phyloP scores from a whole-genome alignment of 2,888 invertebrate species.

The Drosophila anceps region DNA sequence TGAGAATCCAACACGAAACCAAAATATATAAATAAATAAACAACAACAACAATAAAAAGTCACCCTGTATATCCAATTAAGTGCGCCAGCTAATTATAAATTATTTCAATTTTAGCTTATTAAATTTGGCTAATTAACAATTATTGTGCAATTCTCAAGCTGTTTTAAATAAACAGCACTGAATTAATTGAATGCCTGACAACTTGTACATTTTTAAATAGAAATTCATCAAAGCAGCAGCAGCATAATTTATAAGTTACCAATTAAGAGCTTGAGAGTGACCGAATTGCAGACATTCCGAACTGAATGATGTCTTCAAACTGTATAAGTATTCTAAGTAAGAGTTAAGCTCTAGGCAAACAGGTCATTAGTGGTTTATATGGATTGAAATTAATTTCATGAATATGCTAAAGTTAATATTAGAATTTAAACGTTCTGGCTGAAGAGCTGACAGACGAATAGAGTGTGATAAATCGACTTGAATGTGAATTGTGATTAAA shows the following conservation, averaged over 20 bases:
- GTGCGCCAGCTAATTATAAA: conserved; percentile 31
- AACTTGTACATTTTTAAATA: conserved; percentile 8
- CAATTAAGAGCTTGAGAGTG: not conserved
- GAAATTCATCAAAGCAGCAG: conserved; percentile 13
- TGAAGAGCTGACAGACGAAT: no score
- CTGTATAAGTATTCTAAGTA: not conserved
- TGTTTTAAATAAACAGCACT: conserved; percentile 1
- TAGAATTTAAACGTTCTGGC: no score
- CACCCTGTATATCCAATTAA: conserved; percentile 8
- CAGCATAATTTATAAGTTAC: not conserved
- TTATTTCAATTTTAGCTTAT: conserved; percentile 13
- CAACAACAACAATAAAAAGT: not conserved
- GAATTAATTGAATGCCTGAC: conserved; percentile 2
- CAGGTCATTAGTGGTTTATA: not conserved
- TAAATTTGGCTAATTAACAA: conserved; percentile 29
- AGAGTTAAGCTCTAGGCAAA: no score
- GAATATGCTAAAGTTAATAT: no score
- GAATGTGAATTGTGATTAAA: no score
- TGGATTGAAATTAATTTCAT: no score
- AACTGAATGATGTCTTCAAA: not conserved
- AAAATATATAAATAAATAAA: not conserved
- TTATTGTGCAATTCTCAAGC: conserved; percentile 22
- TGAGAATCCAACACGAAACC: conserved; percentile 80
- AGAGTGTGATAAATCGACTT: no score
- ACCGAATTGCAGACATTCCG: rapidly evolving